phyloP scores from a whole-genome alignment of 2,113 vertebrate genomes.

The Epinephelus moara region DNA sequence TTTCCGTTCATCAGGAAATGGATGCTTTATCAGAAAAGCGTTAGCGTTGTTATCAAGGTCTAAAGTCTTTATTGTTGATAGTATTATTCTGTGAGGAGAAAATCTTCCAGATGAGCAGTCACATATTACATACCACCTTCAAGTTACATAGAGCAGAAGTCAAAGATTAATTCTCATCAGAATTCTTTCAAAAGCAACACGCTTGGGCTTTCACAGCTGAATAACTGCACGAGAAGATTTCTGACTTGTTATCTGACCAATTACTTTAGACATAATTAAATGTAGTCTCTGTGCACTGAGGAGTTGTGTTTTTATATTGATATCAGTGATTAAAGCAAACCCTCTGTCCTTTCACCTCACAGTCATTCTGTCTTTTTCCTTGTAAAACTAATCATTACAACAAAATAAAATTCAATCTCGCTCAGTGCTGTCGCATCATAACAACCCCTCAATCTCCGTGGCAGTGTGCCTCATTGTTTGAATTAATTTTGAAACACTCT shows the following conservation, averaged over 20 bases:
- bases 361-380: conserved; percentile 14
- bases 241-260: conserved; percentile 31
- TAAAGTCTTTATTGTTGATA: neutral
- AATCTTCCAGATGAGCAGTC: neutral
- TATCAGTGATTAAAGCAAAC: conserved; percentile 40
- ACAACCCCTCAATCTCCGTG: conserved; percentile 43
- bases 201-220: neutral
- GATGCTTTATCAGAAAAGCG: no score
- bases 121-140: conserved; percentile 6
- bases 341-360: conserved; percentile 37
- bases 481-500: conserved; percentile 55
- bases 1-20: no score
- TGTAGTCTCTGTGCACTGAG: neutral
- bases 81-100: neutral
- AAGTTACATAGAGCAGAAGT: conserved; percentile 1
- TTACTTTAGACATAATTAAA: conserved; percentile 41
- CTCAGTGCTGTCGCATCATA: conserved; percentile 34
- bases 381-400: conserved; percentile 42
- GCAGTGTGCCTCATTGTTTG: conserved; percentile 32
- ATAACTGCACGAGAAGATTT: conserved; percentile 25
- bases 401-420: conserved; percentile 43
- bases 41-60: no score
- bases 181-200: conserved; percentile 18
- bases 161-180: conserved; percentile 17
- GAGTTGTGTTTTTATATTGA: conserved; percentile 8